Evolutionary conservation across 1,140 invertebrate species (phyloP).

Genomic region (Onthophagus taurus): DNA sequence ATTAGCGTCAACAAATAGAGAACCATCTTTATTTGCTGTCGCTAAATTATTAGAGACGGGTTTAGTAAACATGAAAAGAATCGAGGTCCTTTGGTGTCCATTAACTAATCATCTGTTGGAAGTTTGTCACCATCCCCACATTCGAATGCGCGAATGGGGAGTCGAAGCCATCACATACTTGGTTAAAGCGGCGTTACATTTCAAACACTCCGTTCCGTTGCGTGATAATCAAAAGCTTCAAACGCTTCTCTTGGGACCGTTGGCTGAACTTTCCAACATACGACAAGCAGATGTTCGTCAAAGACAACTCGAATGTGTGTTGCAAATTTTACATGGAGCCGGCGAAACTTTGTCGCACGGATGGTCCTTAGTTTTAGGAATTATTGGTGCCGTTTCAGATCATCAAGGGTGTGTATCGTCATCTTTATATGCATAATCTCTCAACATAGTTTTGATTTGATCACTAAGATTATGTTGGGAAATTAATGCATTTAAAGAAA

Average conservation of each 20-base stretch:
- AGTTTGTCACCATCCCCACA: slow-evolving; percentile 92
- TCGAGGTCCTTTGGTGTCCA: slow-evolving; percentile 92
- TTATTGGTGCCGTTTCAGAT: slow-evolving; percentile 88
- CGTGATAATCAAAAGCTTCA: slow-evolving; percentile 83
- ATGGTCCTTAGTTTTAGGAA: slow-evolving; percentile 89
- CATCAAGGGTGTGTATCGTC: slow-evolving; percentile 68
- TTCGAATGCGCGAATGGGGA: slow-evolving; percentile 93
- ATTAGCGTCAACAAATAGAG: slow-evolving; percentile 87
- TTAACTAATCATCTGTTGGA: slow-evolving; percentile 94
- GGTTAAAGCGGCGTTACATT: slow-evolving; percentile 84
- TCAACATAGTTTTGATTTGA: too few species aligned
- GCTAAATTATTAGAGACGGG: slow-evolving; percentile 95
- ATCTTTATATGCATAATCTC: too few species aligned
- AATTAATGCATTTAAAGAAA: too few species aligned
- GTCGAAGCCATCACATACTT: slow-evolving; percentile 93
- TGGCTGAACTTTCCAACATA: slow-evolving; percentile 82
- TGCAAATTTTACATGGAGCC: slow-evolving; percentile 85
- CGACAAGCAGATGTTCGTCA: slow-evolving; percentile 88
- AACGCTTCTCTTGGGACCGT: slow-evolving; percentile 74
- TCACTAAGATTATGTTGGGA: too few species aligned
- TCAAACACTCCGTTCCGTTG: slow-evolving; percentile 74
- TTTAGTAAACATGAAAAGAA: slow-evolving; percentile 84
- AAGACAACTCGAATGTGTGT: slow-evolving; percentile 88
- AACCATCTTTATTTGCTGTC: slow-evolving; percentile 94
- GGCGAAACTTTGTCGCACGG: slow-evolving; percentile 86